These are phyloP conservation scores for Syrrhaptes paradoxus DNA, from an alignment of 2,113 vertebrate genomes.

Conservation along the genomic window DNA sequence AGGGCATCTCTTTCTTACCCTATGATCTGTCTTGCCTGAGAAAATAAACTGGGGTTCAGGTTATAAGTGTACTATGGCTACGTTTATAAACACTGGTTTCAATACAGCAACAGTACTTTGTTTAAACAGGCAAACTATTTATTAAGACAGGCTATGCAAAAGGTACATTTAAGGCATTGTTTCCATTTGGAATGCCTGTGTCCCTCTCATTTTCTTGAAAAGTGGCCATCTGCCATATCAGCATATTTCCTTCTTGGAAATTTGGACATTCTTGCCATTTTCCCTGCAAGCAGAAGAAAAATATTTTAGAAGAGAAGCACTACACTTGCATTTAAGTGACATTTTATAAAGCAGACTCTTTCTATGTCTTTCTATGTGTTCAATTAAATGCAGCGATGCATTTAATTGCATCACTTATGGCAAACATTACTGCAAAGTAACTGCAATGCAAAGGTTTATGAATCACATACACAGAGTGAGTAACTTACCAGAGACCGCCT, in stretches of 20 bases:
- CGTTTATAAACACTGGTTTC: not conserved
- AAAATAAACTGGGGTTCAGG: not conserved
- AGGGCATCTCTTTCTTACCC: not conserved
- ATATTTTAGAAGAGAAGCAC: not conserved
- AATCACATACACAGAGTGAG: not conserved
- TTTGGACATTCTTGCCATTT: not conserved
- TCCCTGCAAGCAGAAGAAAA: constrained; percentile 54
- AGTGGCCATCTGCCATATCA: not conserved
- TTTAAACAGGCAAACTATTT: not conserved
- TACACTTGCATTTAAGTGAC: not conserved
- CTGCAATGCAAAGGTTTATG: not conserved
- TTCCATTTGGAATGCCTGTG: not conserved
- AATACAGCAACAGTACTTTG: not conserved
- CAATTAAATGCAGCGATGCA: not conserved
- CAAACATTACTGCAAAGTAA: not conserved
- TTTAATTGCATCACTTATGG: not conserved
- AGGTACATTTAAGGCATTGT: not conserved
- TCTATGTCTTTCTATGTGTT: not conserved
- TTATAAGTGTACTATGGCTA: not conserved
- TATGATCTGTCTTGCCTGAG: not conserved
- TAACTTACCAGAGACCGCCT: not conserved
- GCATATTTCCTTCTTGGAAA: not conserved
- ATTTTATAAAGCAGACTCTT: not conserved
- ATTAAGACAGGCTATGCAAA: not conserved
- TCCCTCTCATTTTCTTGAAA: not conserved